Evolutionary conservation across 2,797 vertebrate species (phyloP), one percentile per base, ranked within the genome.

Genomic region (Caiman crocodilus): DNA sequence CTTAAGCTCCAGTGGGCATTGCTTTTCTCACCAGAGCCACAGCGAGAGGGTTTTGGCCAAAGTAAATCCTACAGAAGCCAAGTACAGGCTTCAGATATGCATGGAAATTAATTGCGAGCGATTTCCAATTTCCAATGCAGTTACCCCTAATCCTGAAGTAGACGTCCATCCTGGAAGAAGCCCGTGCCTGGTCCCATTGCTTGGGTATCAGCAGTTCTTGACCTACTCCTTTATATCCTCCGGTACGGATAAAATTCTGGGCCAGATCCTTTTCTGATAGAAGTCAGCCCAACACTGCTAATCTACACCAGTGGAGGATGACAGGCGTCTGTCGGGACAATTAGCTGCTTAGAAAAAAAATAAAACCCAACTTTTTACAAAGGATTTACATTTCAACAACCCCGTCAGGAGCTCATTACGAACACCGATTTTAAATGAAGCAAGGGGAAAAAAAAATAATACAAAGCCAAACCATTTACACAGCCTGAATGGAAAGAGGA

Each of bases 331-430:
- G 83, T 92, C 94, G 93, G 60, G 30, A 1, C 90, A 94, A 93
- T 96, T 95, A 94, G 95, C 95, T 97, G 83, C 97, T 96, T 69
- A 95, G 96, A 96, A 95, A 95, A 89, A 92, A 65, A 50, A 11
- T 3, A n/a, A n/a, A n/a, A 9, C 42, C 42, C 42, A 50, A 91
- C 26, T 67, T 96, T 96, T 89, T 93, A 97, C 92, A 94, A 96
- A 94, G 93, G 90, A 96, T 97, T 96, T 96, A 94, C 94, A 96
- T 97, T 97, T 97, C 92, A 97, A 97, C 96, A 97, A 97, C 94
- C 90, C 86, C 91, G 82, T 60, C 1, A 76, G 69, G 94, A 95
- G 94, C 96, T 92, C 89, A 92, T 92, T 93, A 95, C 11, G 42
- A 17, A 1, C 0, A 1, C 42, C 50, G 50, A 35, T 58, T 90